Percentiles rank a stretch among this genome's conserved stretches.
phyloP scores from a whole-genome alignment of 2,888 invertebrate genomes.

The Bombylius major region DNA sequence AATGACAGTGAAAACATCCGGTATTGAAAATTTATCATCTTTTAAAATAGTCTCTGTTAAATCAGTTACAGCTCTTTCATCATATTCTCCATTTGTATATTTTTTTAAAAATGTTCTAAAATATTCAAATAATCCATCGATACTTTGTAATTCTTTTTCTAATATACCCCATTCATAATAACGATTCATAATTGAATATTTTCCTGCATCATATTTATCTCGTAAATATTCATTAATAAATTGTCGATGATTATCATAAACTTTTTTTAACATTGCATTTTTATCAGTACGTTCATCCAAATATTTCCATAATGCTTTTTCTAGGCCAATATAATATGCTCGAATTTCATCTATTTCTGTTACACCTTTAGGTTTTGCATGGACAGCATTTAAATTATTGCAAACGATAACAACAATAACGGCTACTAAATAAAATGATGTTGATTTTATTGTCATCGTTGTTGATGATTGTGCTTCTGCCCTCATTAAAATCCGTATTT shows the following conservation, averaged over 20 bases:
- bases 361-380: conserved; percentile 13
- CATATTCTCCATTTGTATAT: conserved; percentile 33
- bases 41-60: conserved; percentile 51
- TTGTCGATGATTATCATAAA: conserved; percentile 28
- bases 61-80: conserved; percentile 46
- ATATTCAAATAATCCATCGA: conserved; percentile 53
- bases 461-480: not conserved
- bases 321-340: conserved; percentile 44
- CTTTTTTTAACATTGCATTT: conserved; percentile 26
- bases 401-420: not conserved
- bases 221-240: conserved; percentile 20
- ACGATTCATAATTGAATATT: conserved; percentile 29
- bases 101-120: conserved; percentile 43
- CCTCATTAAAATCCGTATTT: not conserved
- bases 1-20: conserved; percentile 45
- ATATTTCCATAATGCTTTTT: conserved; percentile 34
- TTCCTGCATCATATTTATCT: conserved; percentile 18
- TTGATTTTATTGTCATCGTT: not conserved
- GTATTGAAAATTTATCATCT: conserved; percentile 45
- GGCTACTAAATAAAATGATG: too few species aligned
- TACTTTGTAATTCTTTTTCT: conserved; percentile 45
- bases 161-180: conserved; percentile 54
- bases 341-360: conserved; percentile 46
- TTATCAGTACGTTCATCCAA: conserved; percentile 21
- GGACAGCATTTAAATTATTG: conserved; percentile 2